A percentile compares a stretch with the other conserved stretches of the same genome.
These are phyloP conservation scores for Diachasmimorpha longicaudata DNA, from an alignment of 1,140 invertebrate genomes.

Conservation along the genomic window DNA sequence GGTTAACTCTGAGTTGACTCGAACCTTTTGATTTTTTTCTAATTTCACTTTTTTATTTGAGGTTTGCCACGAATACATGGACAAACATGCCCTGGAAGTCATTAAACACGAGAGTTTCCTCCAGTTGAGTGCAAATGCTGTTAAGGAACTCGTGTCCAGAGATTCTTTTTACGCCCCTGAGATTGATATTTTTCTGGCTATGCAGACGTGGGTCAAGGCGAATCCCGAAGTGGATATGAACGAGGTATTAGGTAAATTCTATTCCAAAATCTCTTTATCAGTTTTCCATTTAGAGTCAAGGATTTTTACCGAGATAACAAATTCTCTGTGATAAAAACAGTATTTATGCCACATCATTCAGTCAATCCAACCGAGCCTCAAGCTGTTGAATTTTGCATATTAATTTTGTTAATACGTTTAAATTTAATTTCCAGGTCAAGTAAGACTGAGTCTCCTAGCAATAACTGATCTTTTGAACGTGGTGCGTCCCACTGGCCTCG, in stretches of 20 bases:
- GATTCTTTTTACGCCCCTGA: conserved; percentile 97
- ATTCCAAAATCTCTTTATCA: too few species aligned
- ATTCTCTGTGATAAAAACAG: too few species aligned
- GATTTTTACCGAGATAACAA: too few species aligned
- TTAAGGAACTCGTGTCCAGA: conserved; percentile 84
- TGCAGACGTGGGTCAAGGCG: conserved; percentile 83
- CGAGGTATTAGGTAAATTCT: conserved; percentile 48
- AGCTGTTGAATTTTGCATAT: too few species aligned
- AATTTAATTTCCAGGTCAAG: conserved; percentile 51
- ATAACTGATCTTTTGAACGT: conserved; percentile 85
- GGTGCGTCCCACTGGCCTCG: conserved; percentile 84
- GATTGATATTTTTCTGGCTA: conserved; percentile 92
- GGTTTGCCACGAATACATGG: conserved; percentile 83
- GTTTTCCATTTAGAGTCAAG: too few species aligned
- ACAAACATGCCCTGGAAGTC: conserved; percentile 85
- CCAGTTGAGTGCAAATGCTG: conserved; percentile 78
- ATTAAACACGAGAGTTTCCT: conserved; percentile 85
- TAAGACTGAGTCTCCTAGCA: conserved; percentile 88
- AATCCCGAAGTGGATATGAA: conserved; percentile 73
- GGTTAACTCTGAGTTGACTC: too few species aligned
- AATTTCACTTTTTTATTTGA: conserved; percentile 55
- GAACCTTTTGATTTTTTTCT: background rate
- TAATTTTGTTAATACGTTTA: too few species aligned
- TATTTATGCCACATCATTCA: too few species aligned
- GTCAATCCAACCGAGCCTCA: too few species aligned